Evolutionary conservation across 2,797 vertebrate species (phyloP), one percentile per base, ranked within the genome.

Genomic region (Amniataba percoides): DNA sequence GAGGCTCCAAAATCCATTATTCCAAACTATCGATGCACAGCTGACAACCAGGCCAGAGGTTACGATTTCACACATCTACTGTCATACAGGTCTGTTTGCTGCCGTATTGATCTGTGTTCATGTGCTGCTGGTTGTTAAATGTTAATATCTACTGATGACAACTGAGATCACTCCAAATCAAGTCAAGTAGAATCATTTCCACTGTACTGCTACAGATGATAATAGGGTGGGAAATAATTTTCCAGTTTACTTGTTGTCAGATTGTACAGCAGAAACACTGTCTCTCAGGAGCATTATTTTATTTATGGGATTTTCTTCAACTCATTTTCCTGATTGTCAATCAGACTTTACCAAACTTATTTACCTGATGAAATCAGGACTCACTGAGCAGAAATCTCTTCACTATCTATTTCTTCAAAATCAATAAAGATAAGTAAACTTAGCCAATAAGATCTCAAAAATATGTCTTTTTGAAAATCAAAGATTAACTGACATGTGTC

Each of bases 51-150:
- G 83, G 77, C 66, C 78, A 79, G 55, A 79, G 87, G 76, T 82
- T 61, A 66, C 6, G 13, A 56, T 77, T 86, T 88, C 81, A 79
- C 81, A 73, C 64, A 7, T 58, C 65, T 13, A 6, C 27, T 4
- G 1, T 77, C 74, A 49, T 21, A 21, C 80, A 63, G 67, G 71
- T 78, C 76, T 70, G 61, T 65, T 65, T 15, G 65, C 45, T n/a
- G 61, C 39, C 2, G 1, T 74, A 93, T 91, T 46, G 88, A 91
- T 88, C 83, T 81, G 73, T 75, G 84, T 78, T 83, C 62, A 86
- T 83, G 62, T 82, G 66, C 69, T 74, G 58, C 72, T 11, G 21
- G 52, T 74, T 78, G 73, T 88, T 73, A 77, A 78, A 84, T 78
- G 46, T 71, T 49, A 85, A 85, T 70, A 70, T 74, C 56, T 56